Conservation (phyloP, 2,888 invertebrate genomes). For the Panzeria rudis region DNA sequence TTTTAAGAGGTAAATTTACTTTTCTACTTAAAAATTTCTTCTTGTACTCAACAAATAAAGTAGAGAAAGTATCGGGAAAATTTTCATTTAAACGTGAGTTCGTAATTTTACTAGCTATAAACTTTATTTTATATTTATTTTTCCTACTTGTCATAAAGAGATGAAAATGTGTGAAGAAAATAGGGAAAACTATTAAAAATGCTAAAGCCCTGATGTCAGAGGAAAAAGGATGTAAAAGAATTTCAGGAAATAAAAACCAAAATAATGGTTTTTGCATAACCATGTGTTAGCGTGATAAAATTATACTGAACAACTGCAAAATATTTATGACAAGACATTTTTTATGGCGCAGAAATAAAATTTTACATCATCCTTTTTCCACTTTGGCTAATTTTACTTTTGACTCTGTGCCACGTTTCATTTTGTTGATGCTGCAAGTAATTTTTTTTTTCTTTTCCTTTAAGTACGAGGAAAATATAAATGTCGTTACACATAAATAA, state of each 20-base stretch:
- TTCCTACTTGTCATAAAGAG: not conserved
- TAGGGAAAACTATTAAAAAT: conserved; percentile 19
- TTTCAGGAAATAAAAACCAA: conserved; percentile 39
- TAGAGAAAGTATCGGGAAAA: not conserved
- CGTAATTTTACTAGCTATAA: no score
- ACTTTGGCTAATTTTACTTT: conserved; percentile 21
- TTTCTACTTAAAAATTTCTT: not conserved
- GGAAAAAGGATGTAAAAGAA: conserved; percentile 7
- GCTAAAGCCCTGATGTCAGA: no score
- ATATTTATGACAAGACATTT: conserved; percentile 61
- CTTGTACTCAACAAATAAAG: not conserved
- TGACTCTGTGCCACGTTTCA: conserved; percentile 8
- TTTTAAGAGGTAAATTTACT: not conserved
- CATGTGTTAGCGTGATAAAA: conserved; percentile 50
- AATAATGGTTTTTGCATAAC: conserved; percentile 12
- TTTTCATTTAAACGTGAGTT: conserved; percentile 13
- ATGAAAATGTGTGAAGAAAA: not conserved
- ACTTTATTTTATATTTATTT: no score
- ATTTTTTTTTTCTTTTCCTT: not conserved
- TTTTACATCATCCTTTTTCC: conserved; percentile 9
- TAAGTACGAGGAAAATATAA: not conserved
- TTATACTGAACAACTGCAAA: conserved; percentile 41
- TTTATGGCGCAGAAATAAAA: conserved; percentile 65
- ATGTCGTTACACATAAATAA: not conserved
- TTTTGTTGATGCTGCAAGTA: conserved; percentile 58